Evolutionary conservation across 2,888 invertebrate genomes (phyloP).

Genomic region (Cephus sareptanus): DNA sequence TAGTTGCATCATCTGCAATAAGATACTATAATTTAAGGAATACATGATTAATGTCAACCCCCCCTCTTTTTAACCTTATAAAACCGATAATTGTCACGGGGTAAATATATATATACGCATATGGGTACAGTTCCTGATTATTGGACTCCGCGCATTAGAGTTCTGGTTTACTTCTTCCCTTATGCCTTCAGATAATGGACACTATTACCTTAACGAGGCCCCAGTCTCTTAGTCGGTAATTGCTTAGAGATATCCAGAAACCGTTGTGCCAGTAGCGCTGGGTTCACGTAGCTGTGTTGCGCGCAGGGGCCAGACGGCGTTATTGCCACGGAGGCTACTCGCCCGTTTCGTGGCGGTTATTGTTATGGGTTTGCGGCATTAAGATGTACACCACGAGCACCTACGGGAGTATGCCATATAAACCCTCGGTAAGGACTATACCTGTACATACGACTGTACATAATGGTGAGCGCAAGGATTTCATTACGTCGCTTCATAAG

Average conservation of each 20-base stretch:
- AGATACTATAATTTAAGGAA: too few species aligned
- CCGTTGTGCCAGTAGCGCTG: conserved; percentile 1
- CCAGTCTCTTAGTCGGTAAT: conserved; percentile 62
- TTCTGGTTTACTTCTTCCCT: conserved; percentile 60
- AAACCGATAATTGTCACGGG: too few species aligned
- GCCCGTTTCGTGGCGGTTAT: conserved; percentile 60
- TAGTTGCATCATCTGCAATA: too few species aligned
- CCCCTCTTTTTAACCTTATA: too few species aligned
- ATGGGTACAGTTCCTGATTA: conserved; percentile 41
- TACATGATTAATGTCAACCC: too few species aligned
- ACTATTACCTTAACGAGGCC: conserved; percentile 63
- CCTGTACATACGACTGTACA: neutral
- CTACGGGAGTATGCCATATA: conserved; percentile 35
- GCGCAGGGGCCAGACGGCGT: conserved; percentile 52
- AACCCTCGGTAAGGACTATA: neutral
- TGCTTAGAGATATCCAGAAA: conserved; percentile 61
- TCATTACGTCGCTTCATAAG: conserved; percentile 60
- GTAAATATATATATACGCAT: too few species aligned
- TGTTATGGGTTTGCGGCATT: conserved; percentile 64
- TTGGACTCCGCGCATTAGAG: conserved; percentile 36
- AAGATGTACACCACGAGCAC: conserved; percentile 59
- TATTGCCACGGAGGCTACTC: conserved; percentile 58
- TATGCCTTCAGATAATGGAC: conserved; percentile 60
- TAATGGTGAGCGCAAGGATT: conserved; percentile 42
- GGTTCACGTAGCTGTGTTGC: neutral